Evolutionary conservation across 2,797 vertebrate genomes (phyloP).

Genomic region (Helostoma temminkii): DNA sequence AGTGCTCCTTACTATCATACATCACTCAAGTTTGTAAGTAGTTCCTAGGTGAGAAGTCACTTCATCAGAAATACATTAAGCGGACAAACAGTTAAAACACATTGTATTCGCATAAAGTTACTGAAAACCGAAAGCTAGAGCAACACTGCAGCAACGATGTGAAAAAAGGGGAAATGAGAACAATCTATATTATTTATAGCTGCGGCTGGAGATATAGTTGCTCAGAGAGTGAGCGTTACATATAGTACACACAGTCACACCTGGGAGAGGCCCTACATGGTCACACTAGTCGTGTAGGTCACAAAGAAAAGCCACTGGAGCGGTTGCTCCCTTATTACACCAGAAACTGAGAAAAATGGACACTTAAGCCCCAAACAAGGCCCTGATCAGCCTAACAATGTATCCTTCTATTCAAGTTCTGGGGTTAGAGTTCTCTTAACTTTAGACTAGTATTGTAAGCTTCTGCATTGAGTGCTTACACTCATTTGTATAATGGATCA

Average conservation of each 20-base stretch:
- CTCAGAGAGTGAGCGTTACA: slow-evolving; percentile 18
- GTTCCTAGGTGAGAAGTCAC: slow-evolving; percentile 9
- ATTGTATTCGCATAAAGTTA: not conserved
- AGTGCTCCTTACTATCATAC: slow-evolving; percentile 38
- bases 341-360: no score
- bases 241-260: slow-evolving; percentile 36
- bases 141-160: slow-evolving; percentile 15
- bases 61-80: slow-evolving; percentile 4
- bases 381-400: no score
- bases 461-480: not conserved
- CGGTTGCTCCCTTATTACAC: no score
- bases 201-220: slow-evolving; percentile 28
- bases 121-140: not conserved
- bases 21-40: slow-evolving; percentile 25
- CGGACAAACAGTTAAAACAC: not conserved
- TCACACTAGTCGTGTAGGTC: slow-evolving; percentile 25
- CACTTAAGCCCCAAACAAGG: no score
- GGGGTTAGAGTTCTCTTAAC: not conserved
- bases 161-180: slow-evolving; percentile 21
- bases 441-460: not conserved
- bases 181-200: slow-evolving; percentile 43
- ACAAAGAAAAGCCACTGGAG: slow-evolving; percentile 17
- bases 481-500: slow-evolving; percentile 20
- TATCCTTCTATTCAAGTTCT: no score
- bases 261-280: slow-evolving; percentile 29